These are phyloP conservation scores for Notarius lentiginosus DNA, from an alignment of 2,113 vertebrate genomes.

Conservation along the genomic window DNA sequence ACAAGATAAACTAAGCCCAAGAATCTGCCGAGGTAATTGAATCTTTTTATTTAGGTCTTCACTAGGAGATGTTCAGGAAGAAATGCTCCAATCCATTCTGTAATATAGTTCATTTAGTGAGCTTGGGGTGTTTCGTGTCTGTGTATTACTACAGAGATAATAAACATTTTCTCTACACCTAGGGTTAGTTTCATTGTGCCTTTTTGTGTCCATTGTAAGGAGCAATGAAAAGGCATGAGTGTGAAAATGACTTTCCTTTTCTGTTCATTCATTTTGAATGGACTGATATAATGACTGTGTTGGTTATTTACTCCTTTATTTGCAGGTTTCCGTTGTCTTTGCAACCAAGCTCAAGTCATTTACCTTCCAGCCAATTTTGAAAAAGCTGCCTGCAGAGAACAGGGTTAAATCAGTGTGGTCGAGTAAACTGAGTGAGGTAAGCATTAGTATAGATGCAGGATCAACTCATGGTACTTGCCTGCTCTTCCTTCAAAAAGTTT, in stretches of 20 bases:
- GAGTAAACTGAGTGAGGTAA: conserved; percentile 56
- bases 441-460: not conserved
- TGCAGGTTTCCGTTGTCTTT: conserved; percentile 61
- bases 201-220: not conserved
- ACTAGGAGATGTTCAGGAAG: not conserved
- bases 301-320: not conserved
- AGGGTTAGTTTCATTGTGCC: not conserved
- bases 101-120: not conserved
- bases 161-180: not conserved
- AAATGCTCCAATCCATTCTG: not conserved
- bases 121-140: not conserved
- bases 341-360: conserved; percentile 73
- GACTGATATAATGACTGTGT: not conserved
- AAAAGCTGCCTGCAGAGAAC: conserved; percentile 77
- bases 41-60: not conserved
- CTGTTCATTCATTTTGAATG: not conserved
- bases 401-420: conserved; percentile 55
- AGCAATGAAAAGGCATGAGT: not conserved
- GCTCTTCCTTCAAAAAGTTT: no score
- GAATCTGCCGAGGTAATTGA: not conserved
- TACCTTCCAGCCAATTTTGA: conserved; percentile 81
- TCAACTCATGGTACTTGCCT: not conserved
- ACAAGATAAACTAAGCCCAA: not conserved
- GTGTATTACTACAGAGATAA: not conserved
- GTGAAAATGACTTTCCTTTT: not conserved